phyloP scores from a whole-genome alignment of 1,140 invertebrate species.

The Dreissena polymorpha region DNA sequence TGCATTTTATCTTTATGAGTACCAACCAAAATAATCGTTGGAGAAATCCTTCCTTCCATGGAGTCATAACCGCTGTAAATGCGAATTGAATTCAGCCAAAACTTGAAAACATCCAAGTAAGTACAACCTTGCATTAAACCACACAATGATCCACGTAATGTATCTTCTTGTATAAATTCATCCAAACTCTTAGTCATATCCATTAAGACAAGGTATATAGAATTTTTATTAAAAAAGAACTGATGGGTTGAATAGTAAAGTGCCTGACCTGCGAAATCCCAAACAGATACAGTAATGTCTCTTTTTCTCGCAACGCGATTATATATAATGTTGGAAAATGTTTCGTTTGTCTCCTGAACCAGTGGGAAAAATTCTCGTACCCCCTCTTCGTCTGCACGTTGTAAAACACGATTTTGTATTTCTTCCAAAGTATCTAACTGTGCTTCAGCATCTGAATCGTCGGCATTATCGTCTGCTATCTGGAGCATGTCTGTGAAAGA shows the following conservation, averaged over 20 bases:
- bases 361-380: not conserved
- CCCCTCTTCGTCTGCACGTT: not conserved
- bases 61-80: constrained; percentile 13
- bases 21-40: constrained; percentile 28
- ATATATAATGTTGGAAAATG: not conserved
- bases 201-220: constrained; percentile 41
- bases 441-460: not conserved
- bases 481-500: not conserved
- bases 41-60: not conserved
- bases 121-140: constrained; percentile 25
- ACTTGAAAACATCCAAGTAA: constrained; percentile 37
- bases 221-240: constrained; percentile 33
- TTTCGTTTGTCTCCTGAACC: not conserved
- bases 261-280: too few relatives aligned
- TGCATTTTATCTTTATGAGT: constrained; percentile 33
- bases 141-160: not conserved
- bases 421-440: not conserved
- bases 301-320: not conserved
- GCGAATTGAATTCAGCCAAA: constrained; percentile 38
- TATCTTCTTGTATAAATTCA: not conserved
- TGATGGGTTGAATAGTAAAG: constrained; percentile 44
- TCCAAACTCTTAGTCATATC: constrained; percentile 24
- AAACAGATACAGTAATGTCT: constrained; percentile 15
- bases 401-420: not conserved
- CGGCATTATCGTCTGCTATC: not conserved